These are phyloP conservation scores for Sylvilagus bachmani DNA, from an alignment of 2,113 vertebrate species.

Conservation along the genomic window DNA sequence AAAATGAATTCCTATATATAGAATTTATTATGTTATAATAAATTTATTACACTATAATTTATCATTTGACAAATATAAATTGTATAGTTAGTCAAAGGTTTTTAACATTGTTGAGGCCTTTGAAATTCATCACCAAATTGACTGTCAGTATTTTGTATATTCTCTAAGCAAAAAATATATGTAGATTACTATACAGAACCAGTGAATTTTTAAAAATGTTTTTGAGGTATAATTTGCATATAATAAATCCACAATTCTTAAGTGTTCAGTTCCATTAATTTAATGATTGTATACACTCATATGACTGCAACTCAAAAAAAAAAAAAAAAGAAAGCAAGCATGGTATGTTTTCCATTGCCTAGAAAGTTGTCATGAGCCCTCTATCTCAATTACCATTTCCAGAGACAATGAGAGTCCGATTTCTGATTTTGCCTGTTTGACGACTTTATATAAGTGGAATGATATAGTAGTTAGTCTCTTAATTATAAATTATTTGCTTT, in stretches of 20 bases:
- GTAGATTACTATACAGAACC: neutral
- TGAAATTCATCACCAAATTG: conserved; percentile 9
- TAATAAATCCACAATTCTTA: neutral
- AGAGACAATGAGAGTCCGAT: neutral
- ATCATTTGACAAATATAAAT: too few species aligned
- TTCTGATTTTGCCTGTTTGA: conserved; percentile 24
- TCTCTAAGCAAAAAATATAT: neutral
- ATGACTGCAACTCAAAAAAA: neutral
- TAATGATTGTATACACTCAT: neutral
- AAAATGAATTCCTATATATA: conserved; percentile 26
- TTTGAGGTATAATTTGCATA: conserved; percentile 32
- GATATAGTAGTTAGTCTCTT: neutral
- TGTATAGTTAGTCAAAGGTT: neutral
- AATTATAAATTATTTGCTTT: conserved; percentile 17
- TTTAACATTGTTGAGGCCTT: conserved; percentile 50
- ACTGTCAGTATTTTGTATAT: neutral
- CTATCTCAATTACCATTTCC: neutral
- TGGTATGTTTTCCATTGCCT: neutral
- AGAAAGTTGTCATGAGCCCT: neutral
- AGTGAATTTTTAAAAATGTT: conserved; percentile 11
- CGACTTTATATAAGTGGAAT: neutral
- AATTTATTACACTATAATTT: too few species aligned
- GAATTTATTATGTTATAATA: neutral
- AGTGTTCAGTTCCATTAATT: neutral
- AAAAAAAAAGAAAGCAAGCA: neutral